These are phyloP conservation scores for Camponotus vicinus DNA, from an alignment of 1,140 invertebrate species.

Conservation along the genomic window DNA sequence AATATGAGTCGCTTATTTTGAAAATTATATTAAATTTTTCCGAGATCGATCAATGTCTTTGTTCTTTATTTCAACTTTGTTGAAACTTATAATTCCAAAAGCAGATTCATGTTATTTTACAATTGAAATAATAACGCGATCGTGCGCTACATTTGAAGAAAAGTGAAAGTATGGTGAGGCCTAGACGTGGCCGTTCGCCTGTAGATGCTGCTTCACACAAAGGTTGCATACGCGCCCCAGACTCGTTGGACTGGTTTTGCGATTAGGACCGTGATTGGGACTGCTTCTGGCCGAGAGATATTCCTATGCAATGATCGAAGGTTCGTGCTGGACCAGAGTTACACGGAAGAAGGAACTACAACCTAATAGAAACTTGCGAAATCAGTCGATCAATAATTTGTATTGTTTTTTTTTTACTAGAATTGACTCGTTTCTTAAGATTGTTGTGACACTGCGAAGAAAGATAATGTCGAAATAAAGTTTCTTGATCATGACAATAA, in stretches of 20 bases:
- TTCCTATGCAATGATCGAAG: slow-evolving; percentile 42
- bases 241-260: slow-evolving; percentile 55
- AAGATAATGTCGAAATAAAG: background rate
- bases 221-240: slow-evolving; percentile 15
- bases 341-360: background rate
- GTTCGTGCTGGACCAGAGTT: slow-evolving; percentile 16
- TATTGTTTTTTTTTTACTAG: background rate
- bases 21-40: background rate
- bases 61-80: background rate
- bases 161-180: slow-evolving; percentile 11
- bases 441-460: no score
- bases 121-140: background rate
- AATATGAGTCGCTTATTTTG: background rate
- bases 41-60: background rate
- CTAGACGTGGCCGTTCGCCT: slow-evolving; percentile 20
- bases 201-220: background rate
- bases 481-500: background rate
- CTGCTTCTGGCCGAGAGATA: slow-evolving; percentile 44
- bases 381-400: slow-evolving; percentile 3
- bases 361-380: background rate
- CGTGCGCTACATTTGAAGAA: background rate
- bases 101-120: background rate
- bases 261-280: slow-evolving; percentile 50
- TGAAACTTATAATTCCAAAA: background rate
- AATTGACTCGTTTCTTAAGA: background rate